Base-by-base conservation (phyloP, 2,797 vertebrate genomes). In the Tauraco hartlaubi region DNA sequence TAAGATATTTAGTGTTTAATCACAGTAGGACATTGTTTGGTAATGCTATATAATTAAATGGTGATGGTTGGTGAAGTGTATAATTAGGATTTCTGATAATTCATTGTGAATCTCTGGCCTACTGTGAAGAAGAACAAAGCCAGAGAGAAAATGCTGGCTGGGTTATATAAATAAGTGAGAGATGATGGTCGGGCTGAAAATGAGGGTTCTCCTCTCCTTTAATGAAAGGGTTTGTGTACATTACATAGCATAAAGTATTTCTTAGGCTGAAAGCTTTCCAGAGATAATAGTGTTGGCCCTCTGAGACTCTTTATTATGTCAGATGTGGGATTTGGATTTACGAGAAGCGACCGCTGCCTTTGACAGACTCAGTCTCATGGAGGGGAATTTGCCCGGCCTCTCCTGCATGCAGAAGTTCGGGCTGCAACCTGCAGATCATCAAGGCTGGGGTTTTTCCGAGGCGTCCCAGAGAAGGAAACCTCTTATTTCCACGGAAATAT, bases 181-280 rank as follows among this genome's bases (percentile, higher is more conserved):
- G 75, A 84, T 93, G 94, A 96, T 93, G 92, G 85, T 86, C 82
- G 80, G 95, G 76, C 89, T 94, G 88, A 94, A 95, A 96, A 97
- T 55, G 58, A 94, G 75, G 83, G 84, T 76, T 96, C 89, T 94
- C 79, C 86, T 48, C 76, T 93, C 80, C 55, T 77, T 78, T 95
- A 97, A 87, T 92, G 92, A 97, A 97, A 97, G 97, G 83, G 58
- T 96, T 97, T 97, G 97, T 97, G 92, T 95, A 97, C 90, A 94
- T 93, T 96, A 83, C 94, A 52, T 85, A 83, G 94, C 97, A 90
- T 95, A 91, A 96, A 97, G 83, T 95, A 97, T 97, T 97, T 96
- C 92, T 93, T 94, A 86, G 76, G 67, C 85, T 94, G 78, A 97
- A 97, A 97, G 89, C 95, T 96, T 96, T 97, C 96, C 88, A 95